phyloP scores from a whole-genome alignment of 1,140 invertebrate genomes.

The Gonioctena quinquepunctata region DNA sequence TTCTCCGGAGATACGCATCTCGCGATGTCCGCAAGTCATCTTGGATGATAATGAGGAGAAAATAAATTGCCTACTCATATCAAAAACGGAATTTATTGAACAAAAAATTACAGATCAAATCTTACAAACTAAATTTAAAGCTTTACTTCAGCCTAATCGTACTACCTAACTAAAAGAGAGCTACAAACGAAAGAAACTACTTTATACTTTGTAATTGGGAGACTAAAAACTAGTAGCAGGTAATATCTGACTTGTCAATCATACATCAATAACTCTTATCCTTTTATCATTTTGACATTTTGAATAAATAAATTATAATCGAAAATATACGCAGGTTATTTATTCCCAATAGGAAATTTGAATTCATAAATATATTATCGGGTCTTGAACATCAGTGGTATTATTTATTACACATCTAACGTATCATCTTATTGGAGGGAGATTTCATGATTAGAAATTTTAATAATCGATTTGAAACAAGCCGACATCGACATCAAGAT shows the following conservation, averaged over 20 bases:
- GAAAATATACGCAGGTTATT: conserved; percentile 27
- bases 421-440: conserved; percentile 11
- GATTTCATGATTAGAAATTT: conserved; percentile 12
- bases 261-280: conserved; percentile 30
- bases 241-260: conserved; percentile 38
- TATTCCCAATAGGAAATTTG: conserved; percentile 18
- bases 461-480: conserved; percentile 14
- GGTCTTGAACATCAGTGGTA: conserved; percentile 2
- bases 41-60: conserved; percentile 7
- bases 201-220: conserved; percentile 35
- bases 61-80: neutral
- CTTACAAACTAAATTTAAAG: conserved; percentile 28
- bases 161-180: conserved; percentile 20
- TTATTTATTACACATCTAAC: conserved; percentile 14
- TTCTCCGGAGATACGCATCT: conserved; percentile 11
- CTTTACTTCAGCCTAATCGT: conserved; percentile 33
- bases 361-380: conserved; percentile 16
- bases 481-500: conserved; percentile 8
- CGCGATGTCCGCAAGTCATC: neutral
- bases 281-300: conserved; percentile 15
- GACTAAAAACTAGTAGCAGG: conserved; percentile 29
- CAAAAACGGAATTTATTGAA: conserved; percentile 16
- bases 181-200: neutral
- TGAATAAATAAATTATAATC: conserved; percentile 35
- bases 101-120: conserved; percentile 18